phyloP scores from a whole-genome alignment of 1,140 invertebrate species.

The Leguminivora glycinivorella region DNA sequence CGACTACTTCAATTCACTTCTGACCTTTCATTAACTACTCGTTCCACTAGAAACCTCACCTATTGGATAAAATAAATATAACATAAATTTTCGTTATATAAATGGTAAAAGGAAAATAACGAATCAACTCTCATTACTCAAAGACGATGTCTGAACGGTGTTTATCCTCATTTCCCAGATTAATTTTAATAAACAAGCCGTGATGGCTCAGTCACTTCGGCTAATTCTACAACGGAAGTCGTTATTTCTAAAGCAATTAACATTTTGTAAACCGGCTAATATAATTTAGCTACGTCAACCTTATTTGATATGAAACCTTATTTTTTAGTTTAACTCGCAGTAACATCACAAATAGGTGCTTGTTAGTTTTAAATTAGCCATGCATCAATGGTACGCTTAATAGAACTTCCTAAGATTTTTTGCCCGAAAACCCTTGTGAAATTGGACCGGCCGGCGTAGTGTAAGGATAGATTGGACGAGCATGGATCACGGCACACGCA shows the following conservation, averaged over 20 bases:
- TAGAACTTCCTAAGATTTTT: conserved; percentile 55
- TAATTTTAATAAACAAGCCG: conserved; percentile 17
- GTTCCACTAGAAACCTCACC: neutral
- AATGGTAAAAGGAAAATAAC: neutral
- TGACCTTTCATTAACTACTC: conserved; percentile 19
- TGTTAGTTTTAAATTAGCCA: conserved; percentile 32
- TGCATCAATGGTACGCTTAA: conserved; percentile 33
- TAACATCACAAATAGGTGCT: conserved; percentile 15
- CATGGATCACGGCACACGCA: conserved; percentile 13
- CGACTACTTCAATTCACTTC: conserved; percentile 5
- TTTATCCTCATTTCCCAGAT: neutral
- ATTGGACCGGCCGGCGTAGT: conserved; percentile 37
- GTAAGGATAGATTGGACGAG: conserved; percentile 23
- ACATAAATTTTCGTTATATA: neutral
- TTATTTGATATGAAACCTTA: neutral
- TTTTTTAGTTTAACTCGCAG: conserved; percentile 4
- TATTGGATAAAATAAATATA: neutral
- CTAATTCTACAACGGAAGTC: conserved; percentile 14
- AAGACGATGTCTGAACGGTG: neutral
- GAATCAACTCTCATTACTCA: conserved; percentile 20
- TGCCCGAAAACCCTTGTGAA: conserved; percentile 51
- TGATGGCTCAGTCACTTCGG: neutral
- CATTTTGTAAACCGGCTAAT: conserved; percentile 3
- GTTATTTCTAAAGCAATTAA: neutral
- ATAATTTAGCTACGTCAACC: conserved; percentile 4